Base-by-base conservation (phyloP, 2,113 vertebrate genomes). In the Paracyprichromis sp. region DNA sequence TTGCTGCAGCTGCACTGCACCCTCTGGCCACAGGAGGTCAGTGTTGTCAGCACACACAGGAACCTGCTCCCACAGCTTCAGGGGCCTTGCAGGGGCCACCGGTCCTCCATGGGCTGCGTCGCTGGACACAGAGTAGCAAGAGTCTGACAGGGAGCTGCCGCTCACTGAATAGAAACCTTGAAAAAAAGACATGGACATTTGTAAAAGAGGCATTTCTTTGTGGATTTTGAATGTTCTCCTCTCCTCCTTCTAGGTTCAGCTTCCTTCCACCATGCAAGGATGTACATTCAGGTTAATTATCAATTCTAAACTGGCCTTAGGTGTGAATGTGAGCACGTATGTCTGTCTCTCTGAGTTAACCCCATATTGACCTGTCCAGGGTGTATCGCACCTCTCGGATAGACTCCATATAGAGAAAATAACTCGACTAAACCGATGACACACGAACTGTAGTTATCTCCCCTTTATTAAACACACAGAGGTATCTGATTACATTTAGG, bases 121-220 rank as follows among this genome's bases (percentile, higher is more conserved):
- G 26, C 97, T 97, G 88, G 96, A 96, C 88, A 97, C 96, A 0
- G 97, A 97, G 93, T 96, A 96, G 88, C 96, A 96, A 6, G 97
- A 97, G 93, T 97, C 96, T 1, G 97, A 97, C 38, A 97, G 92
- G 53, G 97, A 97, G 92, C 97, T 97, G 34, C 96, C 97, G n/a
- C 96, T 97, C 69, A 97, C 97, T 2, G 97, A 97, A 53, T 97
- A 97, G 91, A 97, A 97, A 45, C 97, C 97, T 97, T 86, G 2
- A 78, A 10, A 84, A 80, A 80, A 40, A 85, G 11, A 73, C 26
- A 14, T 4, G 2, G 40, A 66, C 16, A 19, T 63, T 34, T 66
- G 53, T 43, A 8, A 76, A 80, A 86, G 5, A 36, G 16, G 19
- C 63, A 13, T 69, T 6, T 69, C 10, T 40, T 38, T 69, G 36